phyloP scores from a whole-genome alignment of 2,888 invertebrate genomes.

The Lampropteryx suffumata region DNA sequence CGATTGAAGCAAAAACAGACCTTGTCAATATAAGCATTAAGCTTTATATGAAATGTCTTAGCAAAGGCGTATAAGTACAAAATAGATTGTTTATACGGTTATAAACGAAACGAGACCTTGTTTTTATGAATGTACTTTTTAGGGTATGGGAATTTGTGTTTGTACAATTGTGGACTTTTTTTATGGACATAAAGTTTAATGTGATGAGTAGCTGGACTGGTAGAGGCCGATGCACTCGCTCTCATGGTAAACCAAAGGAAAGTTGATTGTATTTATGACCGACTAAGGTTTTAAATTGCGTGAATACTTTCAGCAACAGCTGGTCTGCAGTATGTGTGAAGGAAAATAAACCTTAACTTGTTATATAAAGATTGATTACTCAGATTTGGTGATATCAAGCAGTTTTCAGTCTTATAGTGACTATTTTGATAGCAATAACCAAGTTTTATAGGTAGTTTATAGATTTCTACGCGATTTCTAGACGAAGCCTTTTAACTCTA shows the following conservation, averaged over 20 bases:
- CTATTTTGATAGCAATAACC: too few species aligned
- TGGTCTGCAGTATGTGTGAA: background rate
- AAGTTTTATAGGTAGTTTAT: too few species aligned
- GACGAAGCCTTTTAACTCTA: too few species aligned
- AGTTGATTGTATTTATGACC: background rate
- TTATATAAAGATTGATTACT: background rate
- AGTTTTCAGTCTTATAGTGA: too few species aligned
- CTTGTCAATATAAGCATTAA: background rate
- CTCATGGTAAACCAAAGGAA: constrained; percentile 2
- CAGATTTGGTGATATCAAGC: too few species aligned
- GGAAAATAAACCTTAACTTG: background rate
- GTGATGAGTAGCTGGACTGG: background rate
- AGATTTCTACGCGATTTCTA: too few species aligned
- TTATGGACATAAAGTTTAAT: background rate
- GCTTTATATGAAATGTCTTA: background rate
- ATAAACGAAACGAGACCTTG: too few species aligned
- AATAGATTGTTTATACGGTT: too few species aligned
- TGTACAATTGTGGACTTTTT: background rate
- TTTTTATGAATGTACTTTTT: too few species aligned
- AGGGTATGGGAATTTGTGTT: too few species aligned
- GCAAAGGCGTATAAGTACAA: too few species aligned
- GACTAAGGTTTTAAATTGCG: background rate
- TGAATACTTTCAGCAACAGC: background rate
- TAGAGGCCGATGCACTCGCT: background rate
- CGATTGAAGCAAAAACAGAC: constrained; percentile 3